Evolutionary conservation across 2,888 invertebrate genomes (phyloP).

Genomic region (Chloroclysta siterata): DNA sequence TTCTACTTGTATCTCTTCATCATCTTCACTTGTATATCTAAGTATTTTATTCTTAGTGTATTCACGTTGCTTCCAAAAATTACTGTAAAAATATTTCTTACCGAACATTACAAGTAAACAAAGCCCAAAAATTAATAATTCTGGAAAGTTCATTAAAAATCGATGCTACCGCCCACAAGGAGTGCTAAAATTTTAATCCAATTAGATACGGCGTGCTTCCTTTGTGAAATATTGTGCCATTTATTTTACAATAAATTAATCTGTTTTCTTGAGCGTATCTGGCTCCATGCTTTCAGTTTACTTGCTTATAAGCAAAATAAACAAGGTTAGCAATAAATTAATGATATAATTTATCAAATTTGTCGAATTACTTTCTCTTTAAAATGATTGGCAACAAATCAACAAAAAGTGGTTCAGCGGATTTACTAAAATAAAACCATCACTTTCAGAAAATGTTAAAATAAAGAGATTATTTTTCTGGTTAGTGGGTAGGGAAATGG

Average conservation of each 20-base stretch:
- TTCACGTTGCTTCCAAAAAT: neutral
- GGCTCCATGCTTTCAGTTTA: constrained; percentile 14
- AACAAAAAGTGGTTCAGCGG: too few relatives aligned
- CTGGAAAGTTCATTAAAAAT: constrained; percentile 59
- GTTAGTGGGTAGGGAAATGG: constrained; percentile 9
- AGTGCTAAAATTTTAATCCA: constrained; percentile 77
- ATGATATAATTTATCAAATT: neutral
- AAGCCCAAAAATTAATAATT: constrained; percentile 15
- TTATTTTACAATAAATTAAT: constrained; percentile 70
- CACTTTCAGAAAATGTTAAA: too few relatives aligned
- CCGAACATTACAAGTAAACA: neutral
- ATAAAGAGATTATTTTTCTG: neutral
- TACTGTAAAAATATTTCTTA: neutral
- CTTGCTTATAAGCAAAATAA: constrained; percentile 12
- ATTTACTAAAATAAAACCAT: too few relatives aligned
- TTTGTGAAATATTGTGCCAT: constrained; percentile 67
- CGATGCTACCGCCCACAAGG: constrained; percentile 61
- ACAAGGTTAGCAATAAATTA: constrained; percentile 13
- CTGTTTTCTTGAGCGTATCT: constrained; percentile 38
- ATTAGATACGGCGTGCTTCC: constrained; percentile 65
- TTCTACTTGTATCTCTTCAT: too few relatives aligned
- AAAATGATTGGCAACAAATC: neutral
- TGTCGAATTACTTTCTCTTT: neutral
- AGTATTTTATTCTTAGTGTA: neutral
- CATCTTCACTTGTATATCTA: too few relatives aligned